A percentile compares a stretch with the other conserved stretches of the same genome.
Conservation (phyloP, 2,888 invertebrate species). For the Ectemnius continuus region DNA sequence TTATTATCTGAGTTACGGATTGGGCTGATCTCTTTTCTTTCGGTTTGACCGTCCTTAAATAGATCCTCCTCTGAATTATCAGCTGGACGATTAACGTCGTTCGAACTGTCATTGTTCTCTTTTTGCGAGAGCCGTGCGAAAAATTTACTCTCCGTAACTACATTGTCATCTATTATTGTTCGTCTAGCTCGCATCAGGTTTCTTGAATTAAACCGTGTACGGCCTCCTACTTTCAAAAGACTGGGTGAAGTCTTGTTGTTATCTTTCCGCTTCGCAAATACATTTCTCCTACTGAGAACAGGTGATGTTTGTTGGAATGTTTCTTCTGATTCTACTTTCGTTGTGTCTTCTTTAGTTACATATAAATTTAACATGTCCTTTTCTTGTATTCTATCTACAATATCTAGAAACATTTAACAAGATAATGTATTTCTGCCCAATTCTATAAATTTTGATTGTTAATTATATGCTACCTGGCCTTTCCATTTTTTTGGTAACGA, state of each 20-base stretch:
- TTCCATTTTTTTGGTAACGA: constrained; percentile 8
- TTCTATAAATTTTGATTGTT: neutral
- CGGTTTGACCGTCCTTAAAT: neutral
- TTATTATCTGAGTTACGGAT: constrained; percentile 1
- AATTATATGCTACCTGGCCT: constrained; percentile 18
- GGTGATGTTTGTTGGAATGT: constrained; percentile 51
- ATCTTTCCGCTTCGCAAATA: constrained; percentile 59
- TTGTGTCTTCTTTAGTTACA: constrained; percentile 14
- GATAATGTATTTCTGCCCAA: neutral
- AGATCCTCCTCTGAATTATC: constrained; percentile 1
- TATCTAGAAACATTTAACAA: constrained; percentile 34
- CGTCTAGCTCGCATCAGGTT: constrained; percentile 61
- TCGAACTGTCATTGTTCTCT: neutral
- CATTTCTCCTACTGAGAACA: constrained; percentile 55
- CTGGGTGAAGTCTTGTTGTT: constrained; percentile 67
- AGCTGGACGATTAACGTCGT: neutral
- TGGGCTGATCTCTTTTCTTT: neutral
- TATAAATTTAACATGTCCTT: constrained; percentile 57
- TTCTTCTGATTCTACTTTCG: constrained; percentile 21
- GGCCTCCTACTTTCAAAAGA: constrained; percentile 62
- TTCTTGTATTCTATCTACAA: constrained; percentile 32
- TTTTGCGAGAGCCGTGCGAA: constrained; percentile 53
- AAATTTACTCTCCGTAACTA: constrained; percentile 68
- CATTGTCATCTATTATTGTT: constrained; percentile 69
- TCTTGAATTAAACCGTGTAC: constrained; percentile 60